Percentiles rank a stretch among this genome's conserved stretches.
phyloP scores from a whole-genome alignment of 2,888 invertebrate genomes.

The Himalopsyche japonica region DNA sequence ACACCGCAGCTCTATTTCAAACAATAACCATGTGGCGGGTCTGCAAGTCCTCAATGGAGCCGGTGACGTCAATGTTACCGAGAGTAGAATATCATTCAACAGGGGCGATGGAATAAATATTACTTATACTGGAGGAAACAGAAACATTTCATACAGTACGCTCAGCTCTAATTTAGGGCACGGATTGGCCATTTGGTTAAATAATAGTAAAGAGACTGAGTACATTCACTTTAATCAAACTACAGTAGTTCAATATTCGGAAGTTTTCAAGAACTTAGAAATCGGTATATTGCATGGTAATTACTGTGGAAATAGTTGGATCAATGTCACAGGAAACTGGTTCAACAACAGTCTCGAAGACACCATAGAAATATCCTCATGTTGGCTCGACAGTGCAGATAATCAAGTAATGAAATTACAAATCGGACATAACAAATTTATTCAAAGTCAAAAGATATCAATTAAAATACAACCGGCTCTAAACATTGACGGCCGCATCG shows the following conservation, averaged over 20 bases:
- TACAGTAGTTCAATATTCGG: slow-evolving; percentile 83
- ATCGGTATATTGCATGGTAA: slow-evolving; percentile 91
- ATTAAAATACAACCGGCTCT: slow-evolving; percentile 81
- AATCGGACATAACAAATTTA: slow-evolving; percentile 85
- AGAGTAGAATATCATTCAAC: slow-evolving; percentile 87
- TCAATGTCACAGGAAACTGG: slow-evolving; percentile 91
- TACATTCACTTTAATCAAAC: slow-evolving; percentile 83
- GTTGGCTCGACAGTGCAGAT: slow-evolving; percentile 68
- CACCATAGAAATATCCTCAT: slow-evolving; percentile 81
- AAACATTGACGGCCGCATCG: slow-evolving; percentile 76
- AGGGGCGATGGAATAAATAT: slow-evolving; percentile 94
- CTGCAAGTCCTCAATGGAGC: slow-evolving; percentile 89
- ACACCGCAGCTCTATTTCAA: slow-evolving; percentile 78
- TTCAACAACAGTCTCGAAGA: slow-evolving; percentile 80
- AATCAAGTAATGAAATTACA: slow-evolving; percentile 65
- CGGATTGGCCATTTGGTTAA: slow-evolving; percentile 88
- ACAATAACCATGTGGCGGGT: slow-evolving; percentile 89
- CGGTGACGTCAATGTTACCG: slow-evolving; percentile 91
- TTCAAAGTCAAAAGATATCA: slow-evolving; percentile 73
- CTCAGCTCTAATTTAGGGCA: slow-evolving; percentile 87
- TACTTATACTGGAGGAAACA: slow-evolving; percentile 91
- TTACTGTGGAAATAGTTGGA: slow-evolving; percentile 81
- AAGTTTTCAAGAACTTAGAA: slow-evolving; percentile 84
- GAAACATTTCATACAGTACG: slow-evolving; percentile 86
- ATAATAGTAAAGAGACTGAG: slow-evolving; percentile 78